Evolutionary conservation across 2,888 invertebrate species (phyloP), one percentile per base, ranked within the genome.

Genomic region (Copidosoma aretas): DNA sequence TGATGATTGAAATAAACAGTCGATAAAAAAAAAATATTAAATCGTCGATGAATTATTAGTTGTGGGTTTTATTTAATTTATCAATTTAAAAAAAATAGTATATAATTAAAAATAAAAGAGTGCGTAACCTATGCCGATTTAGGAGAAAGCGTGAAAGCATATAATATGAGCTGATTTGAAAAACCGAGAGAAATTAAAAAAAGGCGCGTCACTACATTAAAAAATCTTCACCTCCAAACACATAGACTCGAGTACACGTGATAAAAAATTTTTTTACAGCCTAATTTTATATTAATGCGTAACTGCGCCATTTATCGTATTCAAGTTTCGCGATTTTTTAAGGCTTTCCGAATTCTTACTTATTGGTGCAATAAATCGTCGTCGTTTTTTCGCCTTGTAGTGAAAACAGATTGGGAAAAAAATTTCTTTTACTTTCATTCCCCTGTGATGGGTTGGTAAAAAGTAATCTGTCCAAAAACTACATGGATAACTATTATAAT

Each of bases 261-360:
- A 41, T 24, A 64, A 68, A 76, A 73, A 78, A 75, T 80, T 81
- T 82, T 81, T 81, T 80, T 80, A 81, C 78, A 82, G 81, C 79
- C 81, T 81, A 79, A 80, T 82, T 81, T 81, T 81, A 77, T 80
- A 82, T 79, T 80, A 77, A 75, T 79, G 78, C 73, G 77, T 77
- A 77, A 76, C 72, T 77, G 77, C 77, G 76, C 74, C 75, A 75
- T 75, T 73, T 73, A 75, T 68, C 68, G 66, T 61, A 66, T 58
- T 63, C 68, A 57, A 57, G 8, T 32, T 8, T 64, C 68, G 71
- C 66, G 68, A 67, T 71, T 71, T 71, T 68, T 71, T 65, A 68
- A 71, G 64, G 72, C 70, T 70, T 72, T 70, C 65, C 67, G 67
- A 71, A 68, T 71, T 71, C 68, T 71, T 68, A 32, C 32, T 68